phyloP scores from a whole-genome alignment of 2,888 invertebrate genomes.

The Epiblema foenella region DNA sequence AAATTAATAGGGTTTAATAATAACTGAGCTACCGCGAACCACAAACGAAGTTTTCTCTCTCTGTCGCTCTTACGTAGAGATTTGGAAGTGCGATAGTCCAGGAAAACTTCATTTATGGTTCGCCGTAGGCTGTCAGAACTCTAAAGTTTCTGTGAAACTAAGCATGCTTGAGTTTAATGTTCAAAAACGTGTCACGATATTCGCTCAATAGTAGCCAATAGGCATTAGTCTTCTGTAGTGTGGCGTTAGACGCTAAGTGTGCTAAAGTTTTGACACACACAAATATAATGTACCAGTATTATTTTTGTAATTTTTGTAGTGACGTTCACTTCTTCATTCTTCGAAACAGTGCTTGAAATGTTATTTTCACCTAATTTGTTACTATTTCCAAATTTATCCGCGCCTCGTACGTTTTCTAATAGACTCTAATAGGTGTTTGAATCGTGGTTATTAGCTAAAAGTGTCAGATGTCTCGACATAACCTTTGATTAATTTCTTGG shows the following conservation, averaged over 20 bases:
- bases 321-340: slow-evolving; percentile 41
- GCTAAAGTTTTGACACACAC: slow-evolving; percentile 52
- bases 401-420: slow-evolving; percentile 49
- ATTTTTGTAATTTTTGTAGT: slow-evolving; percentile 44
- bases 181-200: slow-evolving; percentile 46
- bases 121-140: background rate
- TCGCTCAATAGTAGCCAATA: slow-evolving; percentile 72
- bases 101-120: too few species aligned
- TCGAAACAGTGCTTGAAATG: slow-evolving; percentile 38
- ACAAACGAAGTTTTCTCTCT: too few species aligned
- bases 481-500: slow-evolving; percentile 78
- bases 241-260: slow-evolving; percentile 62
- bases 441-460: slow-evolving; percentile 47
- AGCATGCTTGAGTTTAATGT: slow-evolving; percentile 2
- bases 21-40: too few species aligned
- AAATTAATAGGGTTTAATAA: too few species aligned
- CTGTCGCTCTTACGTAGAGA: too few species aligned
- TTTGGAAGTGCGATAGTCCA: too few species aligned
- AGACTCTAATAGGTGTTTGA: slow-evolving; percentile 44
- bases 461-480: slow-evolving; percentile 63
- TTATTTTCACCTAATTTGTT: slow-evolving; percentile 20
- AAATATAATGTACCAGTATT: slow-evolving; percentile 51
- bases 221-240: slow-evolving; percentile 63
- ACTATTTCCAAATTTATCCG: slow-evolving; percentile 15
- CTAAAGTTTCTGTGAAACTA: background rate